Evolutionary conservation across 2,888 invertebrate genomes (phyloP), one percentile per base, ranked within the genome.

Genomic region (Ypsolopha sequella): DNA sequence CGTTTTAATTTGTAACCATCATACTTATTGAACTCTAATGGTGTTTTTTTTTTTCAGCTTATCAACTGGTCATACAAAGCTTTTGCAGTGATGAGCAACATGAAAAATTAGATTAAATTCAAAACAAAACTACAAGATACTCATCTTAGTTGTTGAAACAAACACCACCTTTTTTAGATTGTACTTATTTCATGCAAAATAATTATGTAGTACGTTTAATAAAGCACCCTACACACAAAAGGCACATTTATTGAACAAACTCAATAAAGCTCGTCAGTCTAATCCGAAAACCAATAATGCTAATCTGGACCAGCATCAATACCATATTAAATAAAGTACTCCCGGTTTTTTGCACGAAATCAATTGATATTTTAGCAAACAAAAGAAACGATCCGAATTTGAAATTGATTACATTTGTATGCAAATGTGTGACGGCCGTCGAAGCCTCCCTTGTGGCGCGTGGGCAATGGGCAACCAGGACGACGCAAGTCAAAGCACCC

Each of bases 61-160:
- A 84, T 87, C 65, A 86, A 87, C 65, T 87, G 87, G 87, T 73
- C 87, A 7, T 87, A 86, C 65, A 87, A 87, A 72, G 85, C 81
- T 1, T 87, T 87, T 58, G 86, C 87, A 50, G 82, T 87, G 11
- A 84, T 87, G 73, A 76, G 82, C 43, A 84, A 81, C 55, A 80
- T 78, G 79, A 84, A 86, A 66, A 82, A 79, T 68, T 81, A 70
- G 71, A 38, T 7, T 8, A 45, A 9, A 45, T 34, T 33, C 10
- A 24, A n/a, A 33, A 10, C 35, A 35, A n/a, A 45, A 35, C 33
- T n/a, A 34, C n/a, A 10, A 34, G 8, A 34, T 45, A 9, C 34
- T 34, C 33, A 9, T 10, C 10, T 2, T 24, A 24, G 24, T 24
- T 4, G 24, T 3, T 24, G 24, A 4, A 24, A 24, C 2, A 24